Evolutionary conservation across 2,888 invertebrate species (phyloP), one percentile per base, ranked within the genome.

Genomic region (Ischnus inquisitorius): DNA sequence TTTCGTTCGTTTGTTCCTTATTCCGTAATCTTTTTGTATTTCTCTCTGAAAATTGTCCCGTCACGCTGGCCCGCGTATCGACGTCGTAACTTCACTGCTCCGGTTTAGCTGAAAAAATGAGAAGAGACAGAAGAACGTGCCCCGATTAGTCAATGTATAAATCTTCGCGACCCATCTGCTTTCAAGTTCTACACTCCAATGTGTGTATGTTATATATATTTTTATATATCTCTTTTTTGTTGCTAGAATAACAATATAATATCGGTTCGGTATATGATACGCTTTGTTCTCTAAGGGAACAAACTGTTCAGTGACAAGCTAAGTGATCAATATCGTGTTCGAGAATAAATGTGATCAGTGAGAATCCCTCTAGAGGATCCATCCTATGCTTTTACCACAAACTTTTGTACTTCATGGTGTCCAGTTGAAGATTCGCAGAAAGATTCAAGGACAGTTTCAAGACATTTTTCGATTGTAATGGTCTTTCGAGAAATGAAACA

Each of bases 21-120:
- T 14, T 28, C 60, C 57, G 22, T 72, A 64, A 41, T 67, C 57
- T 68, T 41, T 16, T 51, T 41, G 60, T 60, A 28, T 60, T 60
- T 74, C 76, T 72, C 69, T 39, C 71, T 64, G 72, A 67, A 67
- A 75, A 57, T 67, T 84, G 79, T 64, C 43, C 34, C 80, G 51
- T 65, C 71, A 78, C 62, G 83, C 48, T 79, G 80, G 68, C 82
- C 72, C 79, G 76, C 46, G 64, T 72, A 79, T 79, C 69, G 69
- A 64, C 64, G 76, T 80, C 71, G 65, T 86, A 86, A 89, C 90
- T 90, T 90, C 90, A 90, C 91, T 88, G 89, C 92, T 92, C 92
- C 91, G 87, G 89, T 90, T 93, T 93, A 93, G 87, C 93, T 93
- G 92, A 86, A 92, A n/a, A 92, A 87, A 75, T 80, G 28, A 82